Evolutionary conservation across 2,113 vertebrate genomes (phyloP).

Genomic region (Chroicocephalus ridibundus): DNA sequence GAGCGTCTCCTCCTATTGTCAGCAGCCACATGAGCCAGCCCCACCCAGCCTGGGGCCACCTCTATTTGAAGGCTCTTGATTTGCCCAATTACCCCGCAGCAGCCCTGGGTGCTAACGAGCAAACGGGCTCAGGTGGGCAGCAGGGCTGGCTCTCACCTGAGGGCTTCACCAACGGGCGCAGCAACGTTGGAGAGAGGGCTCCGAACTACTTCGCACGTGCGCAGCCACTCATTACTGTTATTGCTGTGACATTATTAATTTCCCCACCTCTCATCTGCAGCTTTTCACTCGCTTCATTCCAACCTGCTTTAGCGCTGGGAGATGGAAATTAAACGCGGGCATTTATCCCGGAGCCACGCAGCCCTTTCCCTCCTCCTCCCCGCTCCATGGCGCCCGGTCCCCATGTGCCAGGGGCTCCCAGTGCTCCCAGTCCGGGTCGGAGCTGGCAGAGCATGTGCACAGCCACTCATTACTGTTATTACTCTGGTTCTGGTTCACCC

Average conservation of each 20-base stretch:
- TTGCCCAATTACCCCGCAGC: not conserved
- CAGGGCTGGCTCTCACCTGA: not conserved
- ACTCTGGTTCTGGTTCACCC: not conserved
- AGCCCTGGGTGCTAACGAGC: not conserved
- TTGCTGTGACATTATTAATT: conserved; percentile 55
- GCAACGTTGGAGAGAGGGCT: not conserved
- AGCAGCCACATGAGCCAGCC: accelerated
- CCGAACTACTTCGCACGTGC: conserved; percentile 33
- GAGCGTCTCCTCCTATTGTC: accelerated
- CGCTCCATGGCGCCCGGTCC: accelerated
- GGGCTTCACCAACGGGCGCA: not conserved
- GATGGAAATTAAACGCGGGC: not conserved
- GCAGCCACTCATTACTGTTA: conserved; percentile 49
- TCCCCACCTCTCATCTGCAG: conserved; percentile 51
- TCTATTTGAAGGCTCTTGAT: not conserved
- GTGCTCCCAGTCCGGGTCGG: not conserved
- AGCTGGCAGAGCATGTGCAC: not conserved
- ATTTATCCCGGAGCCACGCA: not conserved
- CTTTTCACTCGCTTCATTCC: not conserved
- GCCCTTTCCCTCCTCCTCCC: not conserved
- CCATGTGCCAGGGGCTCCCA: accelerated
- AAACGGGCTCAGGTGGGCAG: not conserved
- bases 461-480: too few species aligned
- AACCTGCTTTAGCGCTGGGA: not conserved
- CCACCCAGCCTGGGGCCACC: accelerated